Evolutionary conservation across 2,888 invertebrate species (phyloP).

Genomic region (Dynastes tityus): DNA sequence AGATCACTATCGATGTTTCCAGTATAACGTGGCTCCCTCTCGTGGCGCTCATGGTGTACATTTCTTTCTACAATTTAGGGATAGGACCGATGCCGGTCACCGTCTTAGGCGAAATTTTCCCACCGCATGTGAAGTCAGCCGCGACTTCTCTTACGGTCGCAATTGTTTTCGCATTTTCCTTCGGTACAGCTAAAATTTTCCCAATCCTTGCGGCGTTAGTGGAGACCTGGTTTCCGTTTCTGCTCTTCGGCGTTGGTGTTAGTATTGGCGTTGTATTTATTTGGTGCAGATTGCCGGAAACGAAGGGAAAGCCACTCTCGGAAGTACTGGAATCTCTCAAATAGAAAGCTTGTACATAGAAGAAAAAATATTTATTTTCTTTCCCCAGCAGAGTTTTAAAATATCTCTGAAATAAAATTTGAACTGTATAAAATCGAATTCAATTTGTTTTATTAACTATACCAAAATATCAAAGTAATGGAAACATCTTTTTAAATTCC

Average conservation of each 20-base stretch:
- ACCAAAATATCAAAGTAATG: too few relatives aligned
- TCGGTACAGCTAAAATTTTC: slow-evolving; percentile 83
- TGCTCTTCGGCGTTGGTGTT: slow-evolving; percentile 79
- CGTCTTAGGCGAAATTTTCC: slow-evolving; percentile 85
- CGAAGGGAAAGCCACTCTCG: slow-evolving; percentile 51
- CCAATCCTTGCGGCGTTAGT: slow-evolving; percentile 73
- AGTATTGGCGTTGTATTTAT: slow-evolving; percentile 80
- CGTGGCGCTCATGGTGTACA: slow-evolving; percentile 79
- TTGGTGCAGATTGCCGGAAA: slow-evolving; percentile 53
- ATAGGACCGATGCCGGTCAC: slow-evolving; percentile 86
- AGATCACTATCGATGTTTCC: slow-evolving; percentile 69
- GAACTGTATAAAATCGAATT: too few relatives aligned
- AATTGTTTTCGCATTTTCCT: slow-evolving; percentile 82
- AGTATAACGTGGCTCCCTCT: slow-evolving; percentile 79
- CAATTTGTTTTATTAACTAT: too few relatives aligned
- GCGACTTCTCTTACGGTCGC: slow-evolving; percentile 83
- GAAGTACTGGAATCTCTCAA: slow-evolving; percentile 48
- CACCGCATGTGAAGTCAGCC: slow-evolving; percentile 81
- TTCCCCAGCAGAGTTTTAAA: too few relatives aligned
- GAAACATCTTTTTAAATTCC: too few relatives aligned
- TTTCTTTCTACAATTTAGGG: slow-evolving; percentile 82
- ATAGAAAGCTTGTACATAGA: not conserved
- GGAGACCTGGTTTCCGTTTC: slow-evolving; percentile 79
- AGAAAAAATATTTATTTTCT: too few relatives aligned
- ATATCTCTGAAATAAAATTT: too few relatives aligned